These are phyloP conservation scores for Choloepus hoffmanni DNA, from an alignment of 2,113 vertebrate genomes.

Conservation along the genomic window DNA sequence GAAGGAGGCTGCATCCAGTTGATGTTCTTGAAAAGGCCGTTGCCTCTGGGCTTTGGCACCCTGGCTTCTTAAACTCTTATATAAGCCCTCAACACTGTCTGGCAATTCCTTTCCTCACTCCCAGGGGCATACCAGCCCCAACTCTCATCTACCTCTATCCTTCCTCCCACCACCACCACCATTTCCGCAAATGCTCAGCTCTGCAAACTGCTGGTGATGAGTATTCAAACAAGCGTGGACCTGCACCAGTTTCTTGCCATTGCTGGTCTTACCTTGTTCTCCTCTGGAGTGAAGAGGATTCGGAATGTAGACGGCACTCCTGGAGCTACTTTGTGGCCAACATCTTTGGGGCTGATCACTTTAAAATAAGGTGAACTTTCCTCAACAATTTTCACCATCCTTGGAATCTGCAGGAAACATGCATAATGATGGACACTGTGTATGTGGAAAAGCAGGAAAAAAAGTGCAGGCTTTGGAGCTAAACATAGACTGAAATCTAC, in stretches of 20 bases:
- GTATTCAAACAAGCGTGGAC: background rate
- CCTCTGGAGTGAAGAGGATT: constrained; percentile 89
- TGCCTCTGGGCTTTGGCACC: too few relatives aligned
- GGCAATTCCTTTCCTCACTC: background rate
- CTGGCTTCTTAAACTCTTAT: background rate
- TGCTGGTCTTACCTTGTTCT: constrained; percentile 90
- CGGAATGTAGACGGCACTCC: constrained; percentile 86
- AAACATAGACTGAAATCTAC: background rate
- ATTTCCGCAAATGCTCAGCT: background rate
- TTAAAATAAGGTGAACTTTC: constrained; percentile 90
- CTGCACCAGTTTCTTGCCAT: rapidly evolving
- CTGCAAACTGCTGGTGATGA: background rate
- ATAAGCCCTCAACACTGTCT: background rate
- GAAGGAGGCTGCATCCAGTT: too few relatives aligned
- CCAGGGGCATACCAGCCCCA: background rate
- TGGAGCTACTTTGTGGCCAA: constrained; percentile 87
- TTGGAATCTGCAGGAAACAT: constrained; percentile 85
- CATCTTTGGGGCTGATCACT: constrained; percentile 83
- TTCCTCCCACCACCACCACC: background rate
- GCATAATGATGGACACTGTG: rapidly evolving
- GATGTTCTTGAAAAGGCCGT: too few relatives aligned
- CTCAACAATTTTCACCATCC: constrained; percentile 87
- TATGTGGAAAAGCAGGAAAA: background rate
- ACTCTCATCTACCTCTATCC: background rate
- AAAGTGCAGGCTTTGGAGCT: background rate